These are phyloP conservation scores for Cataglyphis rosenhaueri DNA, from an alignment of 2,888 invertebrate species.

Conservation along the genomic window DNA sequence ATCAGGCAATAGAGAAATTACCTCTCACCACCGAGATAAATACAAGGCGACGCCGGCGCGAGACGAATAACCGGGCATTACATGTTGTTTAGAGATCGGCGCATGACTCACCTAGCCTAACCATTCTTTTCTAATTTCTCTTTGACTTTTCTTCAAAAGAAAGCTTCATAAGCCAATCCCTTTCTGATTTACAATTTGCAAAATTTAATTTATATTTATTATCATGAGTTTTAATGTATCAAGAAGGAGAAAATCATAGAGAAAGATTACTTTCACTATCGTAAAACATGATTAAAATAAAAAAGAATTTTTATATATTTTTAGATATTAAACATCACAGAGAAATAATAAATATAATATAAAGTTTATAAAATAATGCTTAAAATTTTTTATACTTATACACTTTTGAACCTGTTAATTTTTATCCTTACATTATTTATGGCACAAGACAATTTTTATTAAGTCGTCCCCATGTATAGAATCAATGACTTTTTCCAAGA, in stretches of 20 bases:
- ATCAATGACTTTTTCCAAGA: conserved; percentile 4
- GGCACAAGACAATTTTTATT: background rate
- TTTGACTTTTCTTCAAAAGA: conserved; percentile 15
- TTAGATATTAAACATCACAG: background rate
- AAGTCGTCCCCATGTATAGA: background rate
- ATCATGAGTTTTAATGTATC: background rate
- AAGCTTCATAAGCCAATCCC: background rate
- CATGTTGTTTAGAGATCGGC: conserved; percentile 35
- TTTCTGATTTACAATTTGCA: background rate
- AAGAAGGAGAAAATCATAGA: background rate
- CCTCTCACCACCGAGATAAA: conserved; percentile 37
- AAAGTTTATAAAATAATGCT: background rate
- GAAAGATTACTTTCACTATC: background rate
- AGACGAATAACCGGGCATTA: conserved; percentile 29
- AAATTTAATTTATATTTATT: background rate
- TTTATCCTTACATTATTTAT: background rate
- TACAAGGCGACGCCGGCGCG: conserved; percentile 22
- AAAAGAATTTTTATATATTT: background rate
- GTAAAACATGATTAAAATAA: background rate
- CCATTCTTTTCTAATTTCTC: conserved; percentile 41
- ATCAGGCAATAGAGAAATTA: conserved; percentile 54
- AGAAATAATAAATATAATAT: background rate
- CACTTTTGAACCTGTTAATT: background rate
- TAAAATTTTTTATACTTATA: background rate
- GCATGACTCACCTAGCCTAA: conserved; percentile 25